Percentiles rank a stretch among this genome's conserved stretches.
These are phyloP conservation scores for Ypsolopha sequella DNA, from an alignment of 2,888 invertebrate genomes.

Conservation along the genomic window DNA sequence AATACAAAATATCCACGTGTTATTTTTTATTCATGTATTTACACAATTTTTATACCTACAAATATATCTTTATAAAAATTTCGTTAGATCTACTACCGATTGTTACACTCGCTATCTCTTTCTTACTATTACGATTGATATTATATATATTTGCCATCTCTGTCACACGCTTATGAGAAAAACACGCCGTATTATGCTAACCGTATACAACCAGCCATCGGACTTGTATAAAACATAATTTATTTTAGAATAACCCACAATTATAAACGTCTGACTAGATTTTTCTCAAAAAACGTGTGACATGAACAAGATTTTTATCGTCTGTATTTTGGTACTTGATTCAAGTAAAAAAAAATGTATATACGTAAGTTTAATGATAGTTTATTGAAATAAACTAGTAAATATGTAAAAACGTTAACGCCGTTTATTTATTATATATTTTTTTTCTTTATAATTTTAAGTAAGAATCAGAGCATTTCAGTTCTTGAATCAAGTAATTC, in stretches of 20 bases:
- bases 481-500: too few relatives aligned
- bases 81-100: conserved; percentile 21
- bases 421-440: too few relatives aligned
- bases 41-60: conserved; percentile 35
- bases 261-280: conserved; percentile 15
- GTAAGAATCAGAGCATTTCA: too few relatives aligned
- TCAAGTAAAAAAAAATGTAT: too few relatives aligned
- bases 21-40: conserved; percentile 42
- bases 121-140: conserved; percentile 2
- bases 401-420: too few relatives aligned
- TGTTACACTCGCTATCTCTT: conserved; percentile 15
- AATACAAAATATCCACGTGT: conserved; percentile 23
- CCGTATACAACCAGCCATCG: neutral
- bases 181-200: conserved; percentile 8
- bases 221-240: neutral
- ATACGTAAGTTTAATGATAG: too few relatives aligned
- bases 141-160: neutral
- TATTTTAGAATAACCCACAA: neutral
- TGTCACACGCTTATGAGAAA: conserved; percentile 5
- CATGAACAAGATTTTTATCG: too few relatives aligned
- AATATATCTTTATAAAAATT: conserved; percentile 38
- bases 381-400: too few relatives aligned
- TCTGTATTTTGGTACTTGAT: too few relatives aligned
- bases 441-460: too few relatives aligned
- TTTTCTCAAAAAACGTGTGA: conserved; percentile 20